phyloP scores from a whole-genome alignment of 2,797 vertebrate genomes.

The Sylvia borin region DNA sequence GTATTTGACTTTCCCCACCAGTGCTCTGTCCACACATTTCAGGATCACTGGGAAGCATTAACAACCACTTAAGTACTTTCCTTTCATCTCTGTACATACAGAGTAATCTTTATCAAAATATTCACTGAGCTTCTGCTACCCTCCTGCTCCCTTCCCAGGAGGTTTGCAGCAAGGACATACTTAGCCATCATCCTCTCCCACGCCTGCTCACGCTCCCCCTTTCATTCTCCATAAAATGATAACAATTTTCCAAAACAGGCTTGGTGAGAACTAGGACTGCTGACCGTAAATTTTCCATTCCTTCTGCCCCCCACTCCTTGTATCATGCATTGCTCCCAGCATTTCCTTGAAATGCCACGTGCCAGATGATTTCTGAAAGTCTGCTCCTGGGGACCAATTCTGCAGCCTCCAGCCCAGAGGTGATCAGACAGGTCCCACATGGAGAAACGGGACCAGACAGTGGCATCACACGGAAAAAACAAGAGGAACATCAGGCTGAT shows the following conservation, averaged over 20 bases:
- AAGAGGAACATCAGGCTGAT: not conserved
- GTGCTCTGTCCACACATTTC: not conserved
- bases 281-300: not conserved
- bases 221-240: not conserved
- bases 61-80: not conserved
- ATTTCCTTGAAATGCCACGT: not conserved
- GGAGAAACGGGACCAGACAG: not conserved
- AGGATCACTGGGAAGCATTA: not conserved
- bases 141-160: not conserved
- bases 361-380: not conserved
- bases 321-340: not conserved
- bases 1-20: not conserved
- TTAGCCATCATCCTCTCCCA: not conserved
- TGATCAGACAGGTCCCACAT: not conserved
- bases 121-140: not conserved
- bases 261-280: constrained; percentile 16
- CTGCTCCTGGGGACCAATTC: not conserved
- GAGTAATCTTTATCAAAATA: constrained; percentile 24
- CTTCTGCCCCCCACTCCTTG: not conserved
- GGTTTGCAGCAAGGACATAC: not conserved
- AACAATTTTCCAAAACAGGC: constrained; percentile 24
- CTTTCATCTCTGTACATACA: not conserved
- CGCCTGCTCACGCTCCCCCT: not conserved
- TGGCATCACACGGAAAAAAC: rapidly evolving
- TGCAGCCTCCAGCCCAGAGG: not conserved